Base-by-base conservation (phyloP, 2,888 invertebrate genomes). In the Chymomyza caudatula region DNA sequence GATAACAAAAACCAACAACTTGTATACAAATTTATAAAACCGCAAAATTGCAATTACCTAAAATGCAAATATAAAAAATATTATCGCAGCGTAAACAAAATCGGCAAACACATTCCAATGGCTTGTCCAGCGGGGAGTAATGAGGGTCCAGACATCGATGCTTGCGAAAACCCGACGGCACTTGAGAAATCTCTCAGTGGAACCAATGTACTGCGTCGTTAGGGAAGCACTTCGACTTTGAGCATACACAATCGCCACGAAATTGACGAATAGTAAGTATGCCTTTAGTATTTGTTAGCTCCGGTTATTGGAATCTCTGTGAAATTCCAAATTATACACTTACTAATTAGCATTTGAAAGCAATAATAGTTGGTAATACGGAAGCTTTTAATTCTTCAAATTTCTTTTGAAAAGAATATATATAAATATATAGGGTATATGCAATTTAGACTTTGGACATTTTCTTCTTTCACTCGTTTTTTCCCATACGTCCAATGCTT, bases 1-100 rank as follows among this genome's bases (percentile, higher is more conserved):
- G 29, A 37, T 37, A 4, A 25, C 25, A 37, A 37, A 47, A 56
- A 61, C 19, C 58, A 64, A 65, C 53, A 67, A 59, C 29, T n/a
- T n/a, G n/a, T n/a, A 29, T 8, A 53, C 29, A 61, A 23, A 37
- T 52, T 42, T 63, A 64, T 56, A 57, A 67, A 11, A 17, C 44
- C 51, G 73, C 55, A 22, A 63, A 70, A 62, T 63, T 62, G 43
- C 61, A 75, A 68, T 66, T 68, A 60, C 37, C 60, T 37, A 42
- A 37, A 37, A 8, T n/a, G 22, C 6, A 55, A 55, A 58, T 63
- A 37, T 43, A 44, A 25, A 52, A 58, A 58, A 65, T 70, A 71
- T 77, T 77, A 65, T 53, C 63, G 53, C 57, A 49, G 56, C 51
- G 53, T 47, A 66, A 75, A 72, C 67, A 64, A 62, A 37, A 37